These are phyloP conservation scores for Xyliphius kryptos DNA, from an alignment of 2,113 vertebrate genomes.

Conservation along the genomic window DNA sequence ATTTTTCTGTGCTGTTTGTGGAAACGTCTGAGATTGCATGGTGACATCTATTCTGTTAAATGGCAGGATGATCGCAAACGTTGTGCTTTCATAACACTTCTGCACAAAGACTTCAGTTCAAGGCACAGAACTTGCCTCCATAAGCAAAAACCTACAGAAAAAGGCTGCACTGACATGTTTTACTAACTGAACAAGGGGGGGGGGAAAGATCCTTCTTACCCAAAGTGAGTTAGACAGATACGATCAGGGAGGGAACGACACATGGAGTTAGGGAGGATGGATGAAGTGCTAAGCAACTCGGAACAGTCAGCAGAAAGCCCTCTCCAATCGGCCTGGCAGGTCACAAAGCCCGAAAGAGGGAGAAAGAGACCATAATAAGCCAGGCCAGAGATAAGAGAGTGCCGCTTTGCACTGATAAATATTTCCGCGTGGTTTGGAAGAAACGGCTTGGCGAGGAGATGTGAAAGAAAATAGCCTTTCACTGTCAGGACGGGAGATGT, in stretches of 20 bases:
- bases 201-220: background rate
- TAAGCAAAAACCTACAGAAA: background rate
- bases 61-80: too few species aligned
- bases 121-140: background rate
- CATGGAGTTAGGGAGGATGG: conserved; percentile 8
- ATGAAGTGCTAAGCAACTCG: conserved; percentile 11
- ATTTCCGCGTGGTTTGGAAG: conserved; percentile 3
- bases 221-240: background rate
- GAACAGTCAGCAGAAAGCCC: conserved; percentile 22
- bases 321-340: conserved; percentile 27
- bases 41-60: too few species aligned
- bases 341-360: conserved; percentile 6
- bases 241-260: background rate
- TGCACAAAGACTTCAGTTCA: background rate
- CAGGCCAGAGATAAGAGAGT: conserved; percentile 28
- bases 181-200: background rate
- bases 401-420: conserved; percentile 17
- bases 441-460: conserved; percentile 4
- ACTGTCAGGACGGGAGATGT: conserved; percentile 18
- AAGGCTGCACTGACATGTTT: background rate
- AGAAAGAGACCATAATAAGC: conserved; percentile 32
- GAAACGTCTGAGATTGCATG: too few species aligned
- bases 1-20: too few species aligned
- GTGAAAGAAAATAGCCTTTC: conserved; percentile 19
- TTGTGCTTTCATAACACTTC: background rate